A percentile compares a stretch with the other conserved stretches of the same genome.
Conservation (phyloP, 1,140 invertebrate species). For the Tetramorium parvispinum region DNA sequence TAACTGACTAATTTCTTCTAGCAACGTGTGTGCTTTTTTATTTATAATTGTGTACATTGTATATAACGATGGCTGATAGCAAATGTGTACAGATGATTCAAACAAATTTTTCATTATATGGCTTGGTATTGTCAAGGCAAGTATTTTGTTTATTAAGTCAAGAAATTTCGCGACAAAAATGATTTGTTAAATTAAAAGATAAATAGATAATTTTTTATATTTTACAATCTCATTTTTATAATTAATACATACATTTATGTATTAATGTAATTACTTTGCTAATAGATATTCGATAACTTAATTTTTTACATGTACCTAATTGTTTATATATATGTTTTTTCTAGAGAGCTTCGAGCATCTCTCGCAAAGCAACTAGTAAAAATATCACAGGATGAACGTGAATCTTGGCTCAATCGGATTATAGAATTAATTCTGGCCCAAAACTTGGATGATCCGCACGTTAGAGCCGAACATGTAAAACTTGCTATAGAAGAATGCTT, state of each 20-base stretch:
- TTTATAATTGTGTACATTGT: not conserved
- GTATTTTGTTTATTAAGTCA: not conserved
- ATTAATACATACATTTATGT: not conserved
- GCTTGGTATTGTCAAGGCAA: constrained; percentile 85
- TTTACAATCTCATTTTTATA: not conserved
- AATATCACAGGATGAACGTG: constrained; percentile 85
- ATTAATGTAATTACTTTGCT: constrained; percentile 39
- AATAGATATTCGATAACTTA: not conserved
- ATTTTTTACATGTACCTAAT: constrained; percentile 10
- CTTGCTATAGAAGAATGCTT: constrained; percentile 89
- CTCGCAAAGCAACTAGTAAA: constrained; percentile 87
- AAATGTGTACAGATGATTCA: constrained; percentile 83
- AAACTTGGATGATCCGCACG: constrained; percentile 89
- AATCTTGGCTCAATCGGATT: constrained; percentile 88
- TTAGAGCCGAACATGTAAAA: constrained; percentile 91
- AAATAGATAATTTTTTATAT: constrained; percentile 29
- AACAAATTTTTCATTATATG: constrained; percentile 86
- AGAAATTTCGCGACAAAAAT: not conserved
- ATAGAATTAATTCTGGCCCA: constrained; percentile 91
- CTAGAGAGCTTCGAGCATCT: constrained; percentile 88
- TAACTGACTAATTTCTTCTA: not conserved
- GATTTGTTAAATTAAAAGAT: too few species aligned
- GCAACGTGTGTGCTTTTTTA: not conserved
- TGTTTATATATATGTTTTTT: constrained; percentile 28
- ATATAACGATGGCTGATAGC: constrained; percentile 69